These are phyloP conservation scores for Listronotus oregonensis DNA, from an alignment of 1,140 invertebrate species.

Conservation along the genomic window DNA sequence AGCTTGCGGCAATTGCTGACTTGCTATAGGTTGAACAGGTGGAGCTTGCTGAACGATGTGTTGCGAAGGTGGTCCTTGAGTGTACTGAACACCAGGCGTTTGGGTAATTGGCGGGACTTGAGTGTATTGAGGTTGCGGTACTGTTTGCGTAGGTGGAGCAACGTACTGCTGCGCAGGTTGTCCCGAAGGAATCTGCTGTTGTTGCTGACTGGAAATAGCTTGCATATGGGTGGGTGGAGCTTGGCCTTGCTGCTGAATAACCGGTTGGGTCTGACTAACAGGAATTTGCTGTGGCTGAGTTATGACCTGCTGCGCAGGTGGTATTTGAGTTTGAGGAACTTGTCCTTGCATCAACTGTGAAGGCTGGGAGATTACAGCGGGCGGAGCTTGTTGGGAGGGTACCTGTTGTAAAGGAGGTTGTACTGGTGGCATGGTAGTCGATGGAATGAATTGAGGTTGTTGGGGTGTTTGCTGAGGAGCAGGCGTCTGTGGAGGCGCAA, in stretches of 20 bases:
- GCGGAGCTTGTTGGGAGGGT: not conserved
- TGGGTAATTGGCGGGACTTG: conserved; percentile 14
- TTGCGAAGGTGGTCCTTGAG: conserved; percentile 12
- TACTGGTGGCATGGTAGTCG: not conserved
- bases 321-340: conserved; percentile 8
- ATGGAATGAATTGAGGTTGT: conserved; percentile 19
- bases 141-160: conserved; percentile 9
- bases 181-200: not conserved
- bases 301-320: conserved; percentile 19
- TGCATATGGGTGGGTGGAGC: not conserved
- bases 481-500: conserved; percentile 12
- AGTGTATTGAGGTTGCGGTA: conserved; percentile 10
- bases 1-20: conserved; percentile 17
- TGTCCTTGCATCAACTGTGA: conserved; percentile 2
- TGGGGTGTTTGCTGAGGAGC: conserved; percentile 1
- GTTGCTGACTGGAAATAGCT: not conserved
- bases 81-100: conserved; percentile 2
- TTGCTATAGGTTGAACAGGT: conserved; percentile 16
- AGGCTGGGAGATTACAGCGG: not conserved
- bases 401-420: conserved; percentile 10
- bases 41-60: conserved; percentile 4
- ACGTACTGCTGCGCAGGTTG: conserved; percentile 13
- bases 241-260: conserved; percentile 16
- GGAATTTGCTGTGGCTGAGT: conserved; percentile 15
- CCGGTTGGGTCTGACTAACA: conserved; percentile 11